These are phyloP conservation scores for Samia ricini DNA, from an alignment of 1,140 invertebrate genomes.

Conservation along the genomic window DNA sequence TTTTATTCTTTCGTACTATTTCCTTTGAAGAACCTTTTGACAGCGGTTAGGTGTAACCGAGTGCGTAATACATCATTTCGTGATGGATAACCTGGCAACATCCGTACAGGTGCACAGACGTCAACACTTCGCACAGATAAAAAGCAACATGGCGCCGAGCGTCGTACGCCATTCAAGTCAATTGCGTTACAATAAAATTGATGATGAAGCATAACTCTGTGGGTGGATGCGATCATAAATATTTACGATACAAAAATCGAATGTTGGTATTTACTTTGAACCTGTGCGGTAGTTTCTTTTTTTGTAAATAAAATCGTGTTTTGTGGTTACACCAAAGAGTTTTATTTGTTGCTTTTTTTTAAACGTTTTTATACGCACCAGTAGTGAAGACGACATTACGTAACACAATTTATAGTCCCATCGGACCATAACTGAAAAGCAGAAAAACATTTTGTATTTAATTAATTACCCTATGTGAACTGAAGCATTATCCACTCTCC, in stretches of 20 bases:
- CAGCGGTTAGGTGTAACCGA: slow-evolving; percentile 18
- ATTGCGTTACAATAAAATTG: slow-evolving; percentile 52
- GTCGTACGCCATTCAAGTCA: slow-evolving; percentile 49
- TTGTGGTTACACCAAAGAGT: not conserved
- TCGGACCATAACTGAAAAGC: too few relatives aligned
- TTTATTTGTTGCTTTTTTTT: not conserved
- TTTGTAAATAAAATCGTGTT: not conserved
- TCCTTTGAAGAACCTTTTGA: slow-evolving; percentile 10
- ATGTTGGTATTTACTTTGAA: slow-evolving; percentile 3
- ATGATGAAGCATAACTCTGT: slow-evolving; percentile 44
- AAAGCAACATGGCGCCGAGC: slow-evolving; percentile 23
- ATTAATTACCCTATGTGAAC: too few relatives aligned
- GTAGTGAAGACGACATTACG: too few relatives aligned
- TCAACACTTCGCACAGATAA: slow-evolving; percentile 22
- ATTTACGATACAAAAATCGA: slow-evolving; percentile 21
- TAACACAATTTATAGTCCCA: too few relatives aligned
- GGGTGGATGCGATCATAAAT: slow-evolving; percentile 38
- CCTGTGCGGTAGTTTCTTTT: not conserved
- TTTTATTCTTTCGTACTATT: slow-evolving; percentile 6
- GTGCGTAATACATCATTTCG: slow-evolving; percentile 33
- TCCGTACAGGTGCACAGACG: slow-evolving; percentile 35
- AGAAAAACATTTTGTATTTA: too few relatives aligned
- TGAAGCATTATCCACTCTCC: too few relatives aligned
- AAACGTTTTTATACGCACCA: not conserved
- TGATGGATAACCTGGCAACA: slow-evolving; percentile 41